These are phyloP conservation scores for Saccostrea cuccullata DNA, from an alignment of 1,140 invertebrate genomes.

Conservation along the genomic window DNA sequence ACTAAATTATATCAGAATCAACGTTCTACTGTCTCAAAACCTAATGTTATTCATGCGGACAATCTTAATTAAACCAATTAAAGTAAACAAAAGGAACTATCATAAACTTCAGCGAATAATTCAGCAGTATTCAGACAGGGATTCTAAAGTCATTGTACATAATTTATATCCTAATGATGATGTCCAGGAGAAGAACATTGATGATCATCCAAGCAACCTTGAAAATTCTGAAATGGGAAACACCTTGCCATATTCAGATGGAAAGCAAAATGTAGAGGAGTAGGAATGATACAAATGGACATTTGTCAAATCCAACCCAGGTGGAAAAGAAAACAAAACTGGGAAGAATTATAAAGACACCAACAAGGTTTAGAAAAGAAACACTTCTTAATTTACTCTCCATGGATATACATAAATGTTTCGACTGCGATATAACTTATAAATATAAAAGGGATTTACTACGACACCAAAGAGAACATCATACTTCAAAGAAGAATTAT, in stretches of 20 bases:
- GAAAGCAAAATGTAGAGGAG: not conserved
- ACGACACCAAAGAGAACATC: too few species aligned
- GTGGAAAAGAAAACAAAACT: too few species aligned
- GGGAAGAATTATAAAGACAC: too few species aligned
- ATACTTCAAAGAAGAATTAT: too few species aligned
- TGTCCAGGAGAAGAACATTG: not conserved
- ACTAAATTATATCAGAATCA: too few species aligned
- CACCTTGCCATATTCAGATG: not conserved
- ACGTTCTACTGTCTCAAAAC: constrained; percentile 8
- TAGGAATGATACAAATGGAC: too few species aligned
- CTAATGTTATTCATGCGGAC: constrained; percentile 32
- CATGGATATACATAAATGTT: too few species aligned
- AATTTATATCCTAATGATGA: not conserved
- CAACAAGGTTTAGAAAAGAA: too few species aligned
- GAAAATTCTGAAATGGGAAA: not conserved
- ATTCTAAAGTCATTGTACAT: not conserved
- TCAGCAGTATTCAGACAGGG: not conserved
- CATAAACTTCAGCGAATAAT: not conserved
- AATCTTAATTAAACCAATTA: constrained; percentile 20
- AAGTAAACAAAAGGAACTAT: not conserved
- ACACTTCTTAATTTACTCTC: too few species aligned
- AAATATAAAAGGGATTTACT: too few species aligned
- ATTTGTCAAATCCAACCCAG: too few species aligned
- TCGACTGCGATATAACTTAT: too few species aligned
- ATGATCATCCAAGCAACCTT: not conserved